Conservation (phyloP, 2,797 vertebrate species). For the Luscinia luscinia region DNA sequence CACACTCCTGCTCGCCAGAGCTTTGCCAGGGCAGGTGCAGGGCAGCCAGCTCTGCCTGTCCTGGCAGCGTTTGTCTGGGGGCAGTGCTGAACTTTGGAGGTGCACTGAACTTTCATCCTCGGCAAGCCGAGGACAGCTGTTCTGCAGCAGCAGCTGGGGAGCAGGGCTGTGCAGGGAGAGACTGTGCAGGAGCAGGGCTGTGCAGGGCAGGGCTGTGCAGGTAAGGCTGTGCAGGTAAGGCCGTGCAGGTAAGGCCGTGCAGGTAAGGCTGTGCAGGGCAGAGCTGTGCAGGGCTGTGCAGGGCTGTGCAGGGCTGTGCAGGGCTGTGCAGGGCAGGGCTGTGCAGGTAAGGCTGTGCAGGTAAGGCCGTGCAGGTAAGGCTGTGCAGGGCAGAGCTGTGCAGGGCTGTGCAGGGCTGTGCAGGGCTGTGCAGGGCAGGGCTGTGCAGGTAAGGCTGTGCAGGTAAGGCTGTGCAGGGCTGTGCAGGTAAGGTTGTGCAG, state of each 20-base stretch:
- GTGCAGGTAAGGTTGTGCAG: not conserved
- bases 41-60: not conserved
- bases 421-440: not conserved
- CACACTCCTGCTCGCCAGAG: accelerated
- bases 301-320: not conserved
- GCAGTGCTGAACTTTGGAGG: accelerated
- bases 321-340: too few species aligned
- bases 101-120: accelerated
- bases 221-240: too few species aligned
- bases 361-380: too few species aligned
- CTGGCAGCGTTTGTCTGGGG: not conserved
- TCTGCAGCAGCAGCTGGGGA: not conserved
- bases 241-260: not conserved
- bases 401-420: too few species aligned
- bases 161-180: not conserved
- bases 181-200: too few species aligned
- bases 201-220: too few species aligned
- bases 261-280: not conserved
- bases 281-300: not conserved
- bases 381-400: too few species aligned
- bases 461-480: not conserved
- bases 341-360: too few species aligned
- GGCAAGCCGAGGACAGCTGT: not conserved
- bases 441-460: too few species aligned
- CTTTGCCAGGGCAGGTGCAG: not conserved